Evolutionary conservation across 2,888 invertebrate species (phyloP), one percentile per base, ranked within the genome.

Genomic region (Lypha dubia): DNA sequence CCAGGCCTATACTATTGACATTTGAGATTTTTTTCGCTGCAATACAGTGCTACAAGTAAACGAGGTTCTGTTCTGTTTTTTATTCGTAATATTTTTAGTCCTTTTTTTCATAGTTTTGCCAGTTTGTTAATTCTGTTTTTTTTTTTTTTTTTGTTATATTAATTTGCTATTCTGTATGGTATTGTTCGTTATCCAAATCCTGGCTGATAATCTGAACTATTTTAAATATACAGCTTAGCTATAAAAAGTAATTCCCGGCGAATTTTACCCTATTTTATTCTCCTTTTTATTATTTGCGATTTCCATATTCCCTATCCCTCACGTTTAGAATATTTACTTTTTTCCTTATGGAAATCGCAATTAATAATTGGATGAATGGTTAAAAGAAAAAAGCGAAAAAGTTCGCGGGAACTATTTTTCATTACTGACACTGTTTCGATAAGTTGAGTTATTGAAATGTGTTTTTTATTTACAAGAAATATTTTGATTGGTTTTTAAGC

Each of bases 51-150:
- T 38, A 51, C 6, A n/a, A 11, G 11, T 13, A 13, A 24, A 35
- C 35, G 8, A 35, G 11, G 22, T 46, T 35, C 24, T n/a, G 46
- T 74, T 74, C n/a, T 28, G 24, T 63, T 62, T 74, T 20, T 38
- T 24, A 38, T 73, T 35, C 56, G 11, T 38, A 38, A 58, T 32
- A n/a, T 28, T 28, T 11, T 53, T 44, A 32, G 15, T 63, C 17
- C 41, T 38, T 53, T 38, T 53, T 38, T 53, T 46, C 11, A 49
- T 24, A 24, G 15, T 46, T 15, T 46, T 15, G 15, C 22, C 22
- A n/a, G 44, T 32, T 20, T 32, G 8, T 13, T 53, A 22, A 49
- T 53, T 1, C 46, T 7, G 7, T 49, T 13, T 20, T 22, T 51
- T 51, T n/a, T n/a, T n/a, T n/a, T n/a, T n/a, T n/a, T n/a, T n/a